Conservation (phyloP, 2,888 invertebrate genomes). For the Tryphoninae sp. region DNA sequence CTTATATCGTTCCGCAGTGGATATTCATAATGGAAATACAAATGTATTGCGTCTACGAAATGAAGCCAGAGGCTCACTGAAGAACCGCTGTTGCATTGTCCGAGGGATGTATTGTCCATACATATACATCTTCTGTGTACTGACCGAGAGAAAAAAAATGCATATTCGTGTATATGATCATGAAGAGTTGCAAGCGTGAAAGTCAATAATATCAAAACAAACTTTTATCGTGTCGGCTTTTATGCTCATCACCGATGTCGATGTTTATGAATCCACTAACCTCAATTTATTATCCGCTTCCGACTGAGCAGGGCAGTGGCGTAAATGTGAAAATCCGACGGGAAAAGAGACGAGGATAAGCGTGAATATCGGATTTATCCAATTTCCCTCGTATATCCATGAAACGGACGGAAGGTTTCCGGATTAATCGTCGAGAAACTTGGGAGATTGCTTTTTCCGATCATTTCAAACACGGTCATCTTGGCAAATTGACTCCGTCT, state of each 20-base stretch:
- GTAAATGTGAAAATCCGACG: not conserved
- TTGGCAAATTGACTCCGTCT: not conserved
- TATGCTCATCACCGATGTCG: not conserved
- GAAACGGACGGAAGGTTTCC: not conserved
- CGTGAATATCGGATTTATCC: conserved; percentile 26
- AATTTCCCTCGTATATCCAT: conserved; percentile 50
- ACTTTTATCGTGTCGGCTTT: not conserved
- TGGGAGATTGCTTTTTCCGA: not conserved
- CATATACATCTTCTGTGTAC: conserved; percentile 20
- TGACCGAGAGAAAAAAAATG: not conserved
- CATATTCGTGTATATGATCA: not conserved
- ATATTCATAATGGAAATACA: conserved; percentile 39
- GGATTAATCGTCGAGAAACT: conserved; percentile 34
- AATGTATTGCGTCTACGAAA: conserved; percentile 16
- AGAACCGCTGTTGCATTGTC: conserved; percentile 35
- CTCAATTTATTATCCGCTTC: conserved; percentile 11
- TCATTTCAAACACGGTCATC: not conserved
- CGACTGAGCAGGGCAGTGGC: not conserved
- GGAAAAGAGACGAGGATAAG: not conserved
- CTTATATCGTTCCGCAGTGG: conserved; percentile 52
- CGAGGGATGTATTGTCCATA: not conserved
- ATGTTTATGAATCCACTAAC: not conserved
- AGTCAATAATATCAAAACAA: not conserved
- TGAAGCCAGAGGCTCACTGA: conserved; percentile 11
- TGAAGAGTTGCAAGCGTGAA: conserved; percentile 5